Conservation (phyloP, 2,797 vertebrate genomes). For the Tachyglossus aculeatus region DNA sequence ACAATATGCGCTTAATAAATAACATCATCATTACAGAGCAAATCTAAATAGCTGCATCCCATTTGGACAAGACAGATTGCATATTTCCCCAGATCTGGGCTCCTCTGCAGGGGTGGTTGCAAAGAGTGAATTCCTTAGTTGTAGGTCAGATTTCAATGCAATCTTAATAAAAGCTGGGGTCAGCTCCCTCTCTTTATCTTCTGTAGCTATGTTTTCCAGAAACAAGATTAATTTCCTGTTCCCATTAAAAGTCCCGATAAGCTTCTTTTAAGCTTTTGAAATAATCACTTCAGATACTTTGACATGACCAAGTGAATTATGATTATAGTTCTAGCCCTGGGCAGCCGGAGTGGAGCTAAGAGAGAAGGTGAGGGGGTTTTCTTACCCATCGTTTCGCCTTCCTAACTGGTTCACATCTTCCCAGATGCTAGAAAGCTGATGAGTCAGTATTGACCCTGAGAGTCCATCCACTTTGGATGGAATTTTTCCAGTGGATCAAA, state of each 20-base stretch:
- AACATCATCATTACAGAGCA: neutral
- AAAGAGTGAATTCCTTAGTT: too few relatives aligned
- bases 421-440: too few relatives aligned
- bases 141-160: conserved; percentile 6
- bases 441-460: too few relatives aligned
- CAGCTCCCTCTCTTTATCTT: neutral
- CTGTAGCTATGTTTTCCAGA: neutral
- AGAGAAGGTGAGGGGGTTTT: too few relatives aligned
- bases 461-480: too few relatives aligned
- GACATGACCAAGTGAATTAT: neutral
- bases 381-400: too few relatives aligned
- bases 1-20: neutral
- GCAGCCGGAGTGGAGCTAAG: neutral
- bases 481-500: too few relatives aligned
- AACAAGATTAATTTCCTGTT: neutral
- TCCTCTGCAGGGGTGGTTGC: neutral
- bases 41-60: neutral
- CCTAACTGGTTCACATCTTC: too few relatives aligned
- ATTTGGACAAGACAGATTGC: neutral
- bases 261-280: too few relatives aligned
- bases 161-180: neutral
- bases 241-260: neutral
- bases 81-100: neutral
- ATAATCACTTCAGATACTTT: neutral
- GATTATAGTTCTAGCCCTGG: neutral